Evolutionary conservation across 2,888 invertebrate genomes (phyloP), one percentile per base, ranked within the genome.

Genomic region (Agriopis leucophaearia): DNA sequence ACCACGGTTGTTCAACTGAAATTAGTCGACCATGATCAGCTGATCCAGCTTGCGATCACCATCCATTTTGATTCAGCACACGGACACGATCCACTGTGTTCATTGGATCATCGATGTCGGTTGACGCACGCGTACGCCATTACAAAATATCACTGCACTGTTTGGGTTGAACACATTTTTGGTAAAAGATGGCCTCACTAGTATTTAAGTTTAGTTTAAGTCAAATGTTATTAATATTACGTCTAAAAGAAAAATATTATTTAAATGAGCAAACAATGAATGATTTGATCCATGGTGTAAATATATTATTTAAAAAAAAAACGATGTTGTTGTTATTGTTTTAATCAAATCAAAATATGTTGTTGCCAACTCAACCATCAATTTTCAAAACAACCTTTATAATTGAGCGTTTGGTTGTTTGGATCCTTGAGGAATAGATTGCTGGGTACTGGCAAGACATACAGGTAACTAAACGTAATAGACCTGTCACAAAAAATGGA

Each of bases 111-210:
- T 42, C 18, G 1, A 40, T 7, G 8, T 18, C 40, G 13, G 55
- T 1, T 18, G 40, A 36, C 16, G 51, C 44, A 45, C n/a, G 57
- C 45, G 44, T 35, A 35, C 35, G 13, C 35, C 57, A 52, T 51
- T 57, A 40, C 50, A 18, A 35, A 27, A 70, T 70, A 71, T 72
- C 72, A 74, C 74, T 62, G 72, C 75, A 74, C 74, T 75, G 74
- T 56, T 40, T 75, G 71, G 73, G 65, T 69, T 73, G 70, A 71
- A 69, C 54, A 66, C 64, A 65, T 55, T 62, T 71, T 67, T 36
- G 35, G 64, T 69, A 27, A n/a, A n/a, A n/a, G n/a, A n/a, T n/a
- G n/a, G n/a, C n/a, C n/a, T n/a, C n/a, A n/a, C n/a, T n/a, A n/a
- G n/a, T n/a, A n/a, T n/a, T n/a, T n/a, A n/a, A n/a, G n/a, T n/a